These are phyloP conservation scores for Petromus typicus DNA, from an alignment of 2,113 vertebrate genomes.

Conservation along the genomic window DNA sequence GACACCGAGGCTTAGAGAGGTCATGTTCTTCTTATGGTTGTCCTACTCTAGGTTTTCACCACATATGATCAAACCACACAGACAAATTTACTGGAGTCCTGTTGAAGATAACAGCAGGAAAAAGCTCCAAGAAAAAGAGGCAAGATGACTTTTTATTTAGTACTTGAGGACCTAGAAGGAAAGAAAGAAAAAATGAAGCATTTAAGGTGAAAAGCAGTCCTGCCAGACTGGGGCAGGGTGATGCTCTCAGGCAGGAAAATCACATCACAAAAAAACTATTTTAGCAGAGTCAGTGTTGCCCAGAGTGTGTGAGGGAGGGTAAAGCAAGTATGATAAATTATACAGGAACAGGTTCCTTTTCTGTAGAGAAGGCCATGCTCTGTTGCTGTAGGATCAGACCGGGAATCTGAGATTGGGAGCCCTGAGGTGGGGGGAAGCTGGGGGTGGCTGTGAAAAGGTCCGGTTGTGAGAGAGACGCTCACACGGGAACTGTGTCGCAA, in stretches of 20 bases:
- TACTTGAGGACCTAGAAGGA: neutral
- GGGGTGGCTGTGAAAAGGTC: neutral
- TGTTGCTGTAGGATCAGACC: neutral
- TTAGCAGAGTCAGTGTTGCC: neutral
- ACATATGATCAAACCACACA: neutral
- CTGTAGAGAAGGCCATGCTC: neutral
- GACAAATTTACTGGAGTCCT: neutral
- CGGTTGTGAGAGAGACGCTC: neutral
- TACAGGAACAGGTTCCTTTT: neutral
- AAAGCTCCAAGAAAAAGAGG: neutral
- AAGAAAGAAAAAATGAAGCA: neutral
- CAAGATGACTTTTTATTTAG: neutral
- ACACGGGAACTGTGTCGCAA: neutral
- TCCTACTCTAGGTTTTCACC: neutral
- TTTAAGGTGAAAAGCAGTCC: neutral
- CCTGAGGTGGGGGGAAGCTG: no score
- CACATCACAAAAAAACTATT: neutral
- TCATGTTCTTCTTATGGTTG: neutral
- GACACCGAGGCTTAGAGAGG: neutral
- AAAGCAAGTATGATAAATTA: neutral
- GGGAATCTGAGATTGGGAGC: neutral
- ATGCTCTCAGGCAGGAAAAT: neutral
- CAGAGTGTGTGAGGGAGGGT: neutral
- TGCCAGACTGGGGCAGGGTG: neutral
- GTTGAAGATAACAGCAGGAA: neutral